Conservation (phyloP, 2,113 vertebrate genomes). For the Stegastes partitus region DNA sequence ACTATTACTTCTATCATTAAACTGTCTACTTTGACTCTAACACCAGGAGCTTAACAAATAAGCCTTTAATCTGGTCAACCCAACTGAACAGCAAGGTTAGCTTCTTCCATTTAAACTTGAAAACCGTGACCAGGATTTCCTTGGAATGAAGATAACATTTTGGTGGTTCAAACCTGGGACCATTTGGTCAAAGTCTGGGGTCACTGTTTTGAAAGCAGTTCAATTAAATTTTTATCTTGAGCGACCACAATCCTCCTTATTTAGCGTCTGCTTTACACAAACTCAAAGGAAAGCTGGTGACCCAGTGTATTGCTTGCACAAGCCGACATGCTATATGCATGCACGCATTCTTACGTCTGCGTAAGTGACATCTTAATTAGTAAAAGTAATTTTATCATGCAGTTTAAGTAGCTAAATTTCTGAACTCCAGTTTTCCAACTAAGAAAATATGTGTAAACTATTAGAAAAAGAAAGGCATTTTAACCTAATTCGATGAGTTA, state of each 20-base stretch:
- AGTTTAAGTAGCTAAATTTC: conserved; percentile 34
- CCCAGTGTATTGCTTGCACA: conserved; percentile 40
- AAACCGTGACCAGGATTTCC: conserved; percentile 19
- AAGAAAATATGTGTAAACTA: conserved; percentile 53
- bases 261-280: conserved; percentile 17
- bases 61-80: conserved; percentile 25
- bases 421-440: conserved; percentile 38
- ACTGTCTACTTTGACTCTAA: conserved; percentile 26
- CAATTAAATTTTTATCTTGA: conserved; percentile 9
- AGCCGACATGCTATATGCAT: conserved; percentile 56
- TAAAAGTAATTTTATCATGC: conserved; percentile 58
- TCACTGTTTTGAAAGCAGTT: conserved; percentile 29
- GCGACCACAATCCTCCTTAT: not conserved
- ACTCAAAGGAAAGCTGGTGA: conserved; percentile 59
- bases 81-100: conserved; percentile 2
- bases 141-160: conserved; percentile 52
- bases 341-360: conserved; percentile 55
- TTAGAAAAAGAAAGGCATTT: conserved; percentile 70
- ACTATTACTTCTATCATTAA: conserved; percentile 18
- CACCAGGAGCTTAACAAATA: conserved; percentile 9
- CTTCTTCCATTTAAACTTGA: conserved; percentile 4
- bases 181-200: conserved; percentile 39
- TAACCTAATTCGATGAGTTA: conserved; percentile 63
- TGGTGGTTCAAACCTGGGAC: conserved; percentile 31
- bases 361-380: conserved; percentile 50